These are phyloP conservation scores for Trachemys scripta DNA, from an alignment of 2,113 vertebrate genomes.

Conservation along the genomic window DNA sequence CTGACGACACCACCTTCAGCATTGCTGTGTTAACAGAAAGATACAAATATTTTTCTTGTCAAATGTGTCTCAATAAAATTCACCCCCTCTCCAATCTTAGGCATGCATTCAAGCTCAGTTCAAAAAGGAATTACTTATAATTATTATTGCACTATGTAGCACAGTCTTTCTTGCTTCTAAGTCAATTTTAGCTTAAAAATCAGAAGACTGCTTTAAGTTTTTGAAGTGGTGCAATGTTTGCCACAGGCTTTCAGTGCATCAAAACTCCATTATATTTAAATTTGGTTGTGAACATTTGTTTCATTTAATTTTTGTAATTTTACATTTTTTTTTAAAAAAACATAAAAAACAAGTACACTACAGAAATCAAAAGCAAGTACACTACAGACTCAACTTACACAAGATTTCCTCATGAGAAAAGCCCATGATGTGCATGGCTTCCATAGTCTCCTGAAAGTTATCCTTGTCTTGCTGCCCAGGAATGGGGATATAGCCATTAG, in stretches of 20 bases:
- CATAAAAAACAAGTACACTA: not conserved
- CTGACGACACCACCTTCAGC: conserved; percentile 97
- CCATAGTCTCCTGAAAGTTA: conserved; percentile 99
- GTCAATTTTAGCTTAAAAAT: not conserved
- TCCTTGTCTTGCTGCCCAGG: conserved; percentile 99
- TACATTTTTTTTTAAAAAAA: not conserved
- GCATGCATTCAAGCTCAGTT: not conserved
- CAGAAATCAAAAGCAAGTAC: not conserved
- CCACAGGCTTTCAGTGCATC: not conserved
- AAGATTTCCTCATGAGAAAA: conserved; percentile 96
- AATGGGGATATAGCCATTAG: conserved; percentile 96
- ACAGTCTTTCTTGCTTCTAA: not conserved
- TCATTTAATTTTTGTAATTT: fast-evolving
- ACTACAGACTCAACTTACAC: conserved; percentile 81
- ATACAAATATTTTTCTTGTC: not conserved
- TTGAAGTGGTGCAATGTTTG: not conserved
- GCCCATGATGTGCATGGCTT: conserved; percentile 99
- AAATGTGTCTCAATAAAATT: not conserved
- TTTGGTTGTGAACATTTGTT: not conserved
- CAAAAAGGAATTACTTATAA: not conserved
- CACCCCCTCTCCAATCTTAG: not conserved
- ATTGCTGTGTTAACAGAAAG: conserved; percentile 84
- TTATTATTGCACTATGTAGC: not conserved
- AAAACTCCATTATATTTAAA: not conserved
- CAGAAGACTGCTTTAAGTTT: too few relatives aligned